A percentile compares a stretch with the other conserved stretches of the same genome.
Conservation (phyloP, 2,113 vertebrate species). For the Danionella cerebrum region DNA sequence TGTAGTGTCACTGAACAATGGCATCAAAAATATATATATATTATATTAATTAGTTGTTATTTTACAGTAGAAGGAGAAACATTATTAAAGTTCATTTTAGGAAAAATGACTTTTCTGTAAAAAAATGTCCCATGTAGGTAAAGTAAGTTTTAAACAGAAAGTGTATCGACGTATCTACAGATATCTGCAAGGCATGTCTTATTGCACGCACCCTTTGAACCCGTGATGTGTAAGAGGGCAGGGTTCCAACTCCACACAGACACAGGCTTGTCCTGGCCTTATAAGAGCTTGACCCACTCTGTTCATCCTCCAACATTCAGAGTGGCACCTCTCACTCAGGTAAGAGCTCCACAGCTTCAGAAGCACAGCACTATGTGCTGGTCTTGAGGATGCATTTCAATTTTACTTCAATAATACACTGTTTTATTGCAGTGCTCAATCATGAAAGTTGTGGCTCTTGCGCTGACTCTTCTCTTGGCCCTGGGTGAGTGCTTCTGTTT, state of each 20-base stretch:
- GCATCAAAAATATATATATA: too few species aligned
- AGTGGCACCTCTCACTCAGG: slow-evolving; percentile 42
- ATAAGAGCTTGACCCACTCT: slow-evolving; percentile 24
- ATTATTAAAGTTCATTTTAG: too few species aligned
- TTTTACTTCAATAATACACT: neutral
- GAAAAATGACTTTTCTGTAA: too few species aligned
- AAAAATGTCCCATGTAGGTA: too few species aligned
- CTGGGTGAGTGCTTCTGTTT: slow-evolving; percentile 39
- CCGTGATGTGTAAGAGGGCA: slow-evolving; percentile 38
- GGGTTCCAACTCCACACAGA: slow-evolving; percentile 38
- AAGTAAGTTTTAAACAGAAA: neutral
- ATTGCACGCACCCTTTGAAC: slow-evolving; percentile 37
- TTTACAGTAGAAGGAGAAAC: too few species aligned
- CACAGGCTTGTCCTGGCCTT: slow-evolving; percentile 16
- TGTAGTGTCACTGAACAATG: too few species aligned
- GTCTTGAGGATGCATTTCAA: neutral
- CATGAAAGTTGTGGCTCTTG: slow-evolving; percentile 50
- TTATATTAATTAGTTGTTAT: too few species aligned
- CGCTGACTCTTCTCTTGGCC: slow-evolving; percentile 42
- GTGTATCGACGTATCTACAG: neutral
- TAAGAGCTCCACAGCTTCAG: slow-evolving; percentile 26
- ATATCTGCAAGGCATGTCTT: neutral
- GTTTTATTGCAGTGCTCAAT: slow-evolving; percentile 26
- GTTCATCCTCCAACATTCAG: slow-evolving; percentile 23
- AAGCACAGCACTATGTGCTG: neutral